phyloP scores from a whole-genome alignment of 30 jellyfish, hydroid and myxozoan genomes.

The Nemopilema nomurai region DNA sequence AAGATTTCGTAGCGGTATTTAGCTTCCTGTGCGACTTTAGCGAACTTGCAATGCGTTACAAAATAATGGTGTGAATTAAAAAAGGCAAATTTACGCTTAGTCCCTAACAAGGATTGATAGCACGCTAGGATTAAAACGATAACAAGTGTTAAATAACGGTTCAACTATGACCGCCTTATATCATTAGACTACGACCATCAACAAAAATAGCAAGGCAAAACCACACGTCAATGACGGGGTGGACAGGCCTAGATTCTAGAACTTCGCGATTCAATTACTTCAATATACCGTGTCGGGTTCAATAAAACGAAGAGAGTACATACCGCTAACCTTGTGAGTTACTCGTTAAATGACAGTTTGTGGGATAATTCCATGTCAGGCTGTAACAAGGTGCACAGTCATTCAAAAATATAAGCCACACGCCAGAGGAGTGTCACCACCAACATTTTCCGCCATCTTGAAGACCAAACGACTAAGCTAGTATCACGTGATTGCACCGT shows the following conservation, averaged over 20 bases:
- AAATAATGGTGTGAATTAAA: not conserved
- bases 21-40: not conserved
- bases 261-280: not conserved
- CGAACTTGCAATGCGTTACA: not conserved
- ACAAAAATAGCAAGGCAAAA: not conserved
- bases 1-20: not conserved
- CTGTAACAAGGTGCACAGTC: not conserved
- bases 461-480: conserved; percentile 26
- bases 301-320: not conserved
- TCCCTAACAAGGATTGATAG: not conserved
- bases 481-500: conserved; percentile 21
- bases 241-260: not conserved
- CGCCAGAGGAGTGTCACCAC: conserved; percentile 29
- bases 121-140: not conserved
- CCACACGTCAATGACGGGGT: not conserved
- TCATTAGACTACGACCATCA: not conserved
- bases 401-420: not conserved
- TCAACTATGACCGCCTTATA: not conserved
- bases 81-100: not conserved
- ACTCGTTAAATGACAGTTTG: not conserved
- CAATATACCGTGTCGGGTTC: not conserved
- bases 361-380: not conserved
- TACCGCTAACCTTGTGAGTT: not conserved
- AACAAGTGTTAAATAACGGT: not conserved
- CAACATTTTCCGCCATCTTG: conserved; percentile 45